Evolutionary conservation across 2,797 vertebrate genomes (phyloP).

Genomic region (Esox masquinongy): DNA sequence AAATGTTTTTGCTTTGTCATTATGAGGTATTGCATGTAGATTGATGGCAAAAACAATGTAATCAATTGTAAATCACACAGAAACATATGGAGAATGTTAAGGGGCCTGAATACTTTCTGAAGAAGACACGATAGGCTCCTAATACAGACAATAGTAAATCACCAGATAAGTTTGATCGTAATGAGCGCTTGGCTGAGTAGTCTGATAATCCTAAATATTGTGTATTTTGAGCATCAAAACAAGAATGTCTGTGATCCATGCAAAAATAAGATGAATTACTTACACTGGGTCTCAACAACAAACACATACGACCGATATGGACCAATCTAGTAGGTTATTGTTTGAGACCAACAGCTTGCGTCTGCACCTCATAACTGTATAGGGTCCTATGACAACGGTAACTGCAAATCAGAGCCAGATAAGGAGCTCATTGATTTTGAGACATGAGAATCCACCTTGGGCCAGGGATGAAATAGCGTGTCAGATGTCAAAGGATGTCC

Average conservation of each 20-base stretch:
- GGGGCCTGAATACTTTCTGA: too few species aligned
- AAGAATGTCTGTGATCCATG: background rate
- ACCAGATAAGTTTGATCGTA: background rate
- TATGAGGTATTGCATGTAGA: too few species aligned
- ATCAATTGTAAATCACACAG: too few species aligned
- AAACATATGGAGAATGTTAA: too few species aligned
- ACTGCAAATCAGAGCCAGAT: conserved; percentile 36
- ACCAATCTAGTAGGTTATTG: background rate
- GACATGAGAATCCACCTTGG: conserved; percentile 38
- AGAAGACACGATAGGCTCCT: background rate
- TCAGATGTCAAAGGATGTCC: conserved; percentile 51
- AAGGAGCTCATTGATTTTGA: conserved; percentile 54
- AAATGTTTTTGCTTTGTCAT: too few species aligned
- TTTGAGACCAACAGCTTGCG: background rate
- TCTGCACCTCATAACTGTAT: conserved; percentile 23
- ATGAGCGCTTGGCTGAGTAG: background rate
- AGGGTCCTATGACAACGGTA: conserved; percentile 36
- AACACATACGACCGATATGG: background rate
- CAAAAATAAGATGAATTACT: conserved; percentile 5
- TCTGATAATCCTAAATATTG: conserved; percentile 17
- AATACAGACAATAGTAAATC: background rate
- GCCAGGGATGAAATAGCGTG: conserved; percentile 30
- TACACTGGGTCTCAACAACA: conserved; percentile 7
- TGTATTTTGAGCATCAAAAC: conserved; percentile 19
- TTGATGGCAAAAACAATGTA: too few species aligned